Percentiles rank a stretch among this genome's conserved stretches.
Conservation (phyloP, 2,113 vertebrate genomes). For the Oenanthe oenanthe region DNA sequence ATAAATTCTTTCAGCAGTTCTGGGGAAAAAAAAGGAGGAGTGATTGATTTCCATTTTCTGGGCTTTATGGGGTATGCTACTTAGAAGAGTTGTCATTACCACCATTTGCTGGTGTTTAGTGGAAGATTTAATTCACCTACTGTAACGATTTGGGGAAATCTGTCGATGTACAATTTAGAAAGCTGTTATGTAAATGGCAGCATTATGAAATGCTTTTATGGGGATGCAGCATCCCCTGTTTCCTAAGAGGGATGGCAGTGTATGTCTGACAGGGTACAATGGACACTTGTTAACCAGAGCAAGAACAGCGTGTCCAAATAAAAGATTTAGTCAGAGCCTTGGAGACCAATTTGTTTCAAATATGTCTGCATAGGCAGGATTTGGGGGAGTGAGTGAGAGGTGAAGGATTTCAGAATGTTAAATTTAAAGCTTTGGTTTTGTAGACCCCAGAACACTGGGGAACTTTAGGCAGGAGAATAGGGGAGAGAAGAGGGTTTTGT, state of each 20-base stretch:
- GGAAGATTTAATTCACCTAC: slow-evolving; percentile 56
- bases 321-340: background rate
- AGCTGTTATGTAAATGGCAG: slow-evolving; percentile 45
- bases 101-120: slow-evolving; percentile 34
- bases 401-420: background rate
- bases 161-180: slow-evolving; percentile 28
- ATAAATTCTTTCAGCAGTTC: slow-evolving; percentile 47
- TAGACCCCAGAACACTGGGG: background rate
- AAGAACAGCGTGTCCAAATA: background rate
- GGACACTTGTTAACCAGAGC: background rate
- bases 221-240: background rate
- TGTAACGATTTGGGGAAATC: slow-evolving; percentile 33
- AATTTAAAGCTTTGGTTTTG: background rate
- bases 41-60: slow-evolving; percentile 61
- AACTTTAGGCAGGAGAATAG: background rate
- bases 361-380: background rate
- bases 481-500: background rate
- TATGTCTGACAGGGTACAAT: background rate
- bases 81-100: slow-evolving; percentile 36
- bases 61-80: slow-evolving; percentile 36
- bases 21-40: background rate
- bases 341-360: background rate
- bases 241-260: background rate
- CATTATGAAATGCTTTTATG: slow-evolving; percentile 28
- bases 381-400: background rate